Base-by-base conservation (phyloP, 1,140 invertebrate species). In the Ooceraea biroi region DNA sequence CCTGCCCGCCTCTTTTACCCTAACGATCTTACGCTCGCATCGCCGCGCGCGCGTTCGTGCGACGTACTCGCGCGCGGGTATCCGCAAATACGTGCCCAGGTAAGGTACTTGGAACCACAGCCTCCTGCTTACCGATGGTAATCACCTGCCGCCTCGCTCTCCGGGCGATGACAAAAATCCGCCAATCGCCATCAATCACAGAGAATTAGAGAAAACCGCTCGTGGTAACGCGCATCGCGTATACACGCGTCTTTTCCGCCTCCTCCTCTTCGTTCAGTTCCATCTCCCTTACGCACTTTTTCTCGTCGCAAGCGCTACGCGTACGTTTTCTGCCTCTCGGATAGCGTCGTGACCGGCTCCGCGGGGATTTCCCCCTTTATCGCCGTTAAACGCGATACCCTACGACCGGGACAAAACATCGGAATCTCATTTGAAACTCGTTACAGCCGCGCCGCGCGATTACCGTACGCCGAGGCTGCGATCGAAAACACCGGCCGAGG, bases 141-240 rank as follows among this genome's bases (percentile, higher is more conserved):
- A 91, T 91, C 90, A 91, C 85, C 89, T 90, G 91, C 88, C 91
- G 90, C 72, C 85, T 78, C 41, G 74, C 60, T n/a, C n/a, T n/a
- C n/a, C 57, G 60, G 60, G 44, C 68, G 22, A 36, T 46, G 80
- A 86, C 72, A 91, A 91, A 90, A 91, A 91, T 91, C 82, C 77
- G n/a, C 87, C 88, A 90, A 90, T 90, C 91, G 88, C 90, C 90
- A 91, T 91, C 91, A 91, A 91, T 91, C 91, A 91, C 73, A 71
- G 63, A 83, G 89, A 91, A 91, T 90, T 90, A 90, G 89, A 91
- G 90, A 91, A 89, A 90, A 91, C 88, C 66, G 82, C 44, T 80
- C 60, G 72, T 46, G 71, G 80, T 74, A 83, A 74, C 46, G 63
- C 50, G 63, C 57, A 61, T 41, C 57, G 41, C 48, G 58, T 55